Conservation (phyloP, 2,797 vertebrate genomes). For the Discoglossus pictus region DNA sequence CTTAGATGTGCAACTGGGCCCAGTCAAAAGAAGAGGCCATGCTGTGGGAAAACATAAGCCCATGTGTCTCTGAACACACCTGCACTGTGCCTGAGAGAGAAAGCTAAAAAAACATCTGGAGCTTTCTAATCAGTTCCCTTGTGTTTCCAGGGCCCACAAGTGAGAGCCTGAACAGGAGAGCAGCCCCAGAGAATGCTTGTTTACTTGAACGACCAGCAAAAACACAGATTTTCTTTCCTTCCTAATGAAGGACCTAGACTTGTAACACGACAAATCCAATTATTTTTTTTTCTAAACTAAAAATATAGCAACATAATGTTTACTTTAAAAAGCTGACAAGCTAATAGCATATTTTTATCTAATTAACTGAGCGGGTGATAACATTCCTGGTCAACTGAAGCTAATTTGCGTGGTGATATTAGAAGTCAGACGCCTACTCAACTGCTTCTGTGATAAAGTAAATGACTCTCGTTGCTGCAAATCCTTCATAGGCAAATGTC, state of each 20-base stretch:
- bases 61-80: constrained; percentile 18
- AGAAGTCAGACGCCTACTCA: constrained; percentile 14
- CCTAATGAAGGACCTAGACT: constrained; percentile 30
- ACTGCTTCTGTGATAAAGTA: neutral
- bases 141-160: constrained; percentile 17
- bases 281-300: constrained; percentile 40
- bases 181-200: constrained; percentile 39
- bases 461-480: constrained; percentile 5
- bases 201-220: constrained; percentile 47
- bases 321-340: constrained; percentile 24
- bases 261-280: constrained; percentile 26
- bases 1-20: constrained; percentile 4
- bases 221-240: constrained; percentile 19
- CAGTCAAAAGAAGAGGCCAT: constrained; percentile 8
- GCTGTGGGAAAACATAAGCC: neutral
- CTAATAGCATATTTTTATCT: constrained; percentile 39
- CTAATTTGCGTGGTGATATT: constrained; percentile 18
- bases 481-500: neutral
- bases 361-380: constrained; percentile 34
- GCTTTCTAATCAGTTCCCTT: constrained; percentile 25
- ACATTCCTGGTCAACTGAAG: constrained; percentile 23
- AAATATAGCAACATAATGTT: constrained; percentile 27
- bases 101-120: constrained; percentile 18
- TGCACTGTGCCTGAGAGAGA: neutral
- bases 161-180: constrained; percentile 31